A percentile compares a stretch with the other conserved stretches of the same genome.
These are phyloP conservation scores for Rissa tridactyla DNA, from an alignment of 2,113 vertebrate species.

Conservation along the genomic window DNA sequence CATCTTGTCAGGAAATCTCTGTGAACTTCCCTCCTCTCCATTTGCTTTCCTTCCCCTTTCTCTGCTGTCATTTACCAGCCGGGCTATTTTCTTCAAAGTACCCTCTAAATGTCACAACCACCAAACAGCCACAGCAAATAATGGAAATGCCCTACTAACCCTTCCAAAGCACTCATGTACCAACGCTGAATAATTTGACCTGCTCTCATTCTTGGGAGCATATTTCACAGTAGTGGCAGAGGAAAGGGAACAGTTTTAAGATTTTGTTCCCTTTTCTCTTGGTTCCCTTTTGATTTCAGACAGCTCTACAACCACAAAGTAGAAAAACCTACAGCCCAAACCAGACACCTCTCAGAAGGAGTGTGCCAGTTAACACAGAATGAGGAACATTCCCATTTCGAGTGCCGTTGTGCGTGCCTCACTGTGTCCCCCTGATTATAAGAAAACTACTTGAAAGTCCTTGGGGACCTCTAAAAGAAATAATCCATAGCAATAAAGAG, in stretches of 20 bases:
- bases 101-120: slow-evolving; percentile 56
- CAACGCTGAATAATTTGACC: slow-evolving; percentile 18
- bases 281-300: slow-evolving; percentile 9
- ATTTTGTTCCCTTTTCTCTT: slow-evolving; percentile 32
- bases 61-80: slow-evolving; percentile 43
- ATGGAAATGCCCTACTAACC: slow-evolving; percentile 57
- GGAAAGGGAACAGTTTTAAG: background rate
- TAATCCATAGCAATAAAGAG: background rate
- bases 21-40: slow-evolving; percentile 48
- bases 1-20: slow-evolving; percentile 50
- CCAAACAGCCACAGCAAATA: slow-evolving; percentile 37
- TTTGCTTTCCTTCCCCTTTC: slow-evolving; percentile 55
- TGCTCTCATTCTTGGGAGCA: background rate
- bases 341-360: background rate
- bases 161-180: slow-evolving; percentile 14
- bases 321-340: slow-evolving; percentile 25
- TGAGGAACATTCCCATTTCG: background rate
- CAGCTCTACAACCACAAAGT: background rate
- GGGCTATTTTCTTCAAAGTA: slow-evolving; percentile 52
- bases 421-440: background rate
- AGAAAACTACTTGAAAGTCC: slow-evolving; percentile 6
- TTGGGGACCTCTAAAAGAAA: slow-evolving; percentile 2
- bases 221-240: background rate
- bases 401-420: background rate
- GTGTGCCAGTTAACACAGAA: background rate